Percentiles rank a stretch among this genome's conserved stretches.
These are phyloP conservation scores for Chorisops tibialis DNA, from an alignment of 2,888 invertebrate species.

Conservation along the genomic window DNA sequence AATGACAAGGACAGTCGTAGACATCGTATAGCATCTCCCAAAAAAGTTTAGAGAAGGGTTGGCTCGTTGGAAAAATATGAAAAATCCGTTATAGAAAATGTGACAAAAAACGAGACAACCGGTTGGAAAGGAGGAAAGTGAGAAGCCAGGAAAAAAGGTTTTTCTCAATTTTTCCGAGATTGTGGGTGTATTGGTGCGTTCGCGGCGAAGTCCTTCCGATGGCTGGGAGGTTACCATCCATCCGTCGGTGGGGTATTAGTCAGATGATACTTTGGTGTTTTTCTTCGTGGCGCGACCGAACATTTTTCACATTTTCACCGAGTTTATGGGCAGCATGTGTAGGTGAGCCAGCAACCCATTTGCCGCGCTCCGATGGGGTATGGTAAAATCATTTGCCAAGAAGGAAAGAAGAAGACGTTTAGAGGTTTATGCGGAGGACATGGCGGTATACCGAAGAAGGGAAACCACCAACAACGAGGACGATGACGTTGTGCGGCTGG, in stretches of 20 bases:
- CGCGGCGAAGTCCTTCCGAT: background rate
- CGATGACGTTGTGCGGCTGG: constrained; percentile 34
- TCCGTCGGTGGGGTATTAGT: too few relatives aligned
- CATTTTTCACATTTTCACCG: too few relatives aligned
- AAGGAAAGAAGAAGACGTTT: constrained; percentile 28
- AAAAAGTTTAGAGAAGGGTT: background rate
- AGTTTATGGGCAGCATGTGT: background rate
- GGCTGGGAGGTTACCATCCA: too few relatives aligned
- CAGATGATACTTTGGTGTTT: too few relatives aligned
- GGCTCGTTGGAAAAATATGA: background rate
- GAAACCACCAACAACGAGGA: constrained; percentile 38
- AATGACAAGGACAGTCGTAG: background rate
- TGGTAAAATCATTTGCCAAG: constrained; percentile 10
- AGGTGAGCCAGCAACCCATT: background rate
- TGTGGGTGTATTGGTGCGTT: background rate
- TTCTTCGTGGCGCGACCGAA: too few relatives aligned
- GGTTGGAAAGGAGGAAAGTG: background rate
- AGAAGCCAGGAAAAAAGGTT: background rate
- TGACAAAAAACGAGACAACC: background rate
- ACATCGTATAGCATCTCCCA: background rate
- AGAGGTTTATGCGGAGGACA: constrained; percentile 37
- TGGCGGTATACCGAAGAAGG: constrained; percentile 37
- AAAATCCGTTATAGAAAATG: background rate
- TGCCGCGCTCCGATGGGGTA: background rate
- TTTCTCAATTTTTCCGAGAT: constrained; percentile 5